Evolutionary conservation across 2,797 vertebrate species (phyloP), one percentile per base, ranked within the genome.

Genomic region (Gymnothorax reevesii): DNA sequence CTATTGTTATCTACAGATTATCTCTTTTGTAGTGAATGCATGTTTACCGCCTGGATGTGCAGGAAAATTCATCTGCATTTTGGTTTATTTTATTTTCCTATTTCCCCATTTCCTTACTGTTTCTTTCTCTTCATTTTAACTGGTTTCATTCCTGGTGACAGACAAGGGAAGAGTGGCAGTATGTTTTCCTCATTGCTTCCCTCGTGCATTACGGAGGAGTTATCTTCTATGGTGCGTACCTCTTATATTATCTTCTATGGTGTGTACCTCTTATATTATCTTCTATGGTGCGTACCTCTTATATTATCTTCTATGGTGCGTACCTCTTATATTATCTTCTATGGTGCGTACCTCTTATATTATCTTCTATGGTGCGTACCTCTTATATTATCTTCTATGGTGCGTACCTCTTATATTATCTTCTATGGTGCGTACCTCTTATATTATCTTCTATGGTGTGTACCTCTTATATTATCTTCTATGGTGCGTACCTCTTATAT

Each of bases 181-280:
- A 95, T 62, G 96, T 98, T 57, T 98, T 98, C 91, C 97, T 98
- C n/a, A 98, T 98, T 2, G 97, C 97, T 25, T 97, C 97, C 0
- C 93, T 98, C 82, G 97, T 98, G 89, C 97, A 98, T 92, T 98
- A 98, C 0, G 97, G 96, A 66, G 97, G 97, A 0, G 97, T 98
- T 82, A 95, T 98, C 90, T 98, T 98, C 94, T 98, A 98, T 3
- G 97, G 96, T 96, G 89, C 88, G 94, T 94, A 93, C 84, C 42
- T 88, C 85, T 55, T 15, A 55, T 27, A 42, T 98, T 82, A 95
- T 98, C 90, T 98, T 98, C 94, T 98, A 98, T 3, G 97, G 96
- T 96, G 89, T 88, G 94, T 94, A 93, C 84, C 42, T 88, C 85
- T 55, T 15, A 55, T 27, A 42, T 98, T 82, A 95, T 98, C 90